Percentiles rank a stretch among this genome's conserved stretches.
phyloP scores from a whole-genome alignment of 2,888 invertebrate genomes.

The Noctua janthina region DNA sequence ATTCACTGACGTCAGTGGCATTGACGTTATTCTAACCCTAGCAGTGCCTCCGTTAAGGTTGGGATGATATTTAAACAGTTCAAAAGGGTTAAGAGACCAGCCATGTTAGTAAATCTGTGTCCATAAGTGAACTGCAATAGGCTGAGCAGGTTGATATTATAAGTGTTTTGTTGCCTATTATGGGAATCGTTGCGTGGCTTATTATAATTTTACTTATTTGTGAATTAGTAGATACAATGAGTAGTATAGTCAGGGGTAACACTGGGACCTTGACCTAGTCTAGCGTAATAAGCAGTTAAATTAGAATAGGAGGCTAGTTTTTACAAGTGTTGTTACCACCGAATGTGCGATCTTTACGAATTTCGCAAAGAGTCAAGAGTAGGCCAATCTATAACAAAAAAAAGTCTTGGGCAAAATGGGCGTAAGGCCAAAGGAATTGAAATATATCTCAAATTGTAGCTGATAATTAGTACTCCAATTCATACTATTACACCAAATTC shows the following conservation, averaged over 20 bases:
- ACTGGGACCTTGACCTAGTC: not conserved
- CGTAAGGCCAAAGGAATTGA: too few species aligned
- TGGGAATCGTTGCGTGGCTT: too few species aligned
- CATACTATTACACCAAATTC: too few species aligned
- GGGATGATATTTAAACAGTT: not conserved
- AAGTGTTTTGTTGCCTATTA: not conserved
- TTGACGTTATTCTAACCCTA: not conserved
- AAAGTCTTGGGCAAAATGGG: too few species aligned
- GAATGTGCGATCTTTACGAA: too few species aligned
- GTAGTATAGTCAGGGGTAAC: not conserved
- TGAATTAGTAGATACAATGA: not conserved
- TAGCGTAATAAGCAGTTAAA: too few species aligned
- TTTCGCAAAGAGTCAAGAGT: too few species aligned
- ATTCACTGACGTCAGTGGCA: not conserved
- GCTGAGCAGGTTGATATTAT: not conserved
- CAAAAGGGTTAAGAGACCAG: not conserved
- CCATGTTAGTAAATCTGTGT: not conserved
- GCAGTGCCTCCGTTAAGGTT: not conserved
- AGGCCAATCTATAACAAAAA: too few species aligned
- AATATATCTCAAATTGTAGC: too few species aligned
- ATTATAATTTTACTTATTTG: too few species aligned
- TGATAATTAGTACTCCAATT: too few species aligned
- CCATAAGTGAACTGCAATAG: not conserved
- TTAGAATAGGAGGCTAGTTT: not conserved
- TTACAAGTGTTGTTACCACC: not conserved